These are phyloP conservation scores for Nycticebus coucang DNA, from an alignment of 2,113 vertebrate species.

Conservation along the genomic window DNA sequence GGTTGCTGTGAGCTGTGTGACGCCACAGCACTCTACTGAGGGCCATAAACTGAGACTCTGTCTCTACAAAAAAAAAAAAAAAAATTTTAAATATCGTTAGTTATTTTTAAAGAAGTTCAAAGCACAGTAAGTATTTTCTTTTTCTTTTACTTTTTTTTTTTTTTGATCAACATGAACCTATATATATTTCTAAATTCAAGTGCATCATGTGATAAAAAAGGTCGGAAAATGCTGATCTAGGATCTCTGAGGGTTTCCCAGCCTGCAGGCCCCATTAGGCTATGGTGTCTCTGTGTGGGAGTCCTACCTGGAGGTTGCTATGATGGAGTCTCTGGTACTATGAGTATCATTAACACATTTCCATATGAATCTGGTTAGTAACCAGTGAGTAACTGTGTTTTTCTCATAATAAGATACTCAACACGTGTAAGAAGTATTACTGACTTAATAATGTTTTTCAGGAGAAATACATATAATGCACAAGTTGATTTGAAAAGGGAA, in stretches of 20 bases:
- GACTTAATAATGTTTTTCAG: neutral
- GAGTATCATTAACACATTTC: neutral
- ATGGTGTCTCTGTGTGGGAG: neutral
- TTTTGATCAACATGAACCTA: no score
- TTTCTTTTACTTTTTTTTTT: no score
- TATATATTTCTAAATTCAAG: no score
- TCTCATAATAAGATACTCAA: neutral
- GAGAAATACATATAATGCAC: neutral
- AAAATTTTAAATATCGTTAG: no score
- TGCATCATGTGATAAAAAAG: no score
- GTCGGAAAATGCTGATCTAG: no score
- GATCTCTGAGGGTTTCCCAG: neutral
- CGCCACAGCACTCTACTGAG: no score
- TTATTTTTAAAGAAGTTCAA: no score
- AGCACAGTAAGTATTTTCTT: no score
- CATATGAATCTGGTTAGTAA: neutral
- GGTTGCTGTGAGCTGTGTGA: no score
- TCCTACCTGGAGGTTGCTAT: neutral
- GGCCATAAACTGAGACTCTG: no score
- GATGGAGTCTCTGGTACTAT: neutral
- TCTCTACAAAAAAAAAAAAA: no score
- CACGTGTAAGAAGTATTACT: neutral
- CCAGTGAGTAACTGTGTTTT: neutral
- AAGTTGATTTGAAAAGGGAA: neutral
- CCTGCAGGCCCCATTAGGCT: neutral